Evolutionary conservation across 2,797 vertebrate species (phyloP).

Genomic region (Furcifer pardalis): DNA sequence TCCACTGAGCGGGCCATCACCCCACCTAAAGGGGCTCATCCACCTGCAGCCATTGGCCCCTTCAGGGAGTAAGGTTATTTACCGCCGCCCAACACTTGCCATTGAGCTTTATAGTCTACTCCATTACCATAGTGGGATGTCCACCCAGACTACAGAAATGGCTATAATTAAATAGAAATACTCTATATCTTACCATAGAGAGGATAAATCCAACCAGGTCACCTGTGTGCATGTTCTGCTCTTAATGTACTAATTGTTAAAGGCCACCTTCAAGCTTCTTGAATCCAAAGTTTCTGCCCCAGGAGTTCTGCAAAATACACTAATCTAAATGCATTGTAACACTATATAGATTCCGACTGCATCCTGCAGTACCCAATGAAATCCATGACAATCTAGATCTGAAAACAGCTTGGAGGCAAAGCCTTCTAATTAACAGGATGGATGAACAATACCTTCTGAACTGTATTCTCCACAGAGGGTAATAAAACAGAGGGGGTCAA

Average conservation of each 20-base stretch:
- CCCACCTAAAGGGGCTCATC: no score
- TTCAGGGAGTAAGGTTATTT: no score
- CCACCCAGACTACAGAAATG: no score
- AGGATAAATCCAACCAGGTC: background rate
- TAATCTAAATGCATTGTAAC: background rate
- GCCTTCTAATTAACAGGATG: constrained; percentile 5
- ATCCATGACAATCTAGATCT: background rate
- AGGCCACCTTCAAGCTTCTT: background rate
- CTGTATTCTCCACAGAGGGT: constrained; percentile 3
- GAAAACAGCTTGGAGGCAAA: constrained; percentile 17
- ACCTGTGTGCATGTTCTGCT: background rate
- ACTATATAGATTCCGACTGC: background rate
- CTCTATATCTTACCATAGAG: background rate
- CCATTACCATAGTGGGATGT: no score
- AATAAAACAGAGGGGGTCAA: constrained; percentile 35
- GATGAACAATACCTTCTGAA: constrained; percentile 15
- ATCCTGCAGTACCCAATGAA: background rate
- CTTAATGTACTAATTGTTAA: background rate
- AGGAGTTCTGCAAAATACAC: background rate
- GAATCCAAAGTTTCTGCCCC: background rate
- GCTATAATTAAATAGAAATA: background rate
- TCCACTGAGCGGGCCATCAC: no score
- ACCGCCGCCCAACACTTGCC: no score
- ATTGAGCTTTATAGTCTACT: no score
- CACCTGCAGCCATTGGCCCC: no score